These are phyloP conservation scores for Axea sp. DNA, from an alignment of 2,888 invertebrate genomes.

Conservation along the genomic window DNA sequence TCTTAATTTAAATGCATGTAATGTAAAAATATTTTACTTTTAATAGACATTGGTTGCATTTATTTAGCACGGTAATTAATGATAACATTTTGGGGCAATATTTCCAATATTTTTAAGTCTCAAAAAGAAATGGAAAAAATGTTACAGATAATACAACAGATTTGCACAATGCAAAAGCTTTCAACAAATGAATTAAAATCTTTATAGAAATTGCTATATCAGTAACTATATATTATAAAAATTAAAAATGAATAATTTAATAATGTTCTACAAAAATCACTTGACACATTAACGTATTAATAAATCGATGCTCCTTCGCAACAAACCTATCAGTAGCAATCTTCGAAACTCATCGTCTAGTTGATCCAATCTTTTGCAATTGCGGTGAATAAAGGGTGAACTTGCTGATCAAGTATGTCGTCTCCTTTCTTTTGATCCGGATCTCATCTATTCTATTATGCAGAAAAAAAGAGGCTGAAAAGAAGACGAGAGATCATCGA, in stretches of 20 bases:
- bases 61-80: too few relatives aligned
- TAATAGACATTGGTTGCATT: too few relatives aligned
- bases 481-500: conserved; percentile 39
- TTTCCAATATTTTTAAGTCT: too few relatives aligned
- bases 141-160: too few relatives aligned
- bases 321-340: conserved; percentile 42
- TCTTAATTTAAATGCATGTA: too few relatives aligned
- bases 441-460: conserved; percentile 46
- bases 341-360: conserved; percentile 52
- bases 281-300: conserved; percentile 57
- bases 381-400: conserved; percentile 57
- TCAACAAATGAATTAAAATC: conserved; percentile 2
- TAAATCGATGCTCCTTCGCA: conserved; percentile 53
- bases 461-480: conserved; percentile 45
- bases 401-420: conserved; percentile 66
- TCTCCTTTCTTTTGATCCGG: conserved; percentile 59
- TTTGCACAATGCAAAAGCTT: too few relatives aligned
- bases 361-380: conserved; percentile 56
- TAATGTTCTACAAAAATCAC: conserved; percentile 4
- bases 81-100: too few relatives aligned
- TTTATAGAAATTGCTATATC: too few relatives aligned
- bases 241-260: conserved; percentile 1
- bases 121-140: too few relatives aligned
- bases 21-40: too few relatives aligned
- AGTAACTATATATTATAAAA: too few relatives aligned